Conservation (phyloP, 2,797 vertebrate genomes). For the Sphenodon punctatus region DNA sequence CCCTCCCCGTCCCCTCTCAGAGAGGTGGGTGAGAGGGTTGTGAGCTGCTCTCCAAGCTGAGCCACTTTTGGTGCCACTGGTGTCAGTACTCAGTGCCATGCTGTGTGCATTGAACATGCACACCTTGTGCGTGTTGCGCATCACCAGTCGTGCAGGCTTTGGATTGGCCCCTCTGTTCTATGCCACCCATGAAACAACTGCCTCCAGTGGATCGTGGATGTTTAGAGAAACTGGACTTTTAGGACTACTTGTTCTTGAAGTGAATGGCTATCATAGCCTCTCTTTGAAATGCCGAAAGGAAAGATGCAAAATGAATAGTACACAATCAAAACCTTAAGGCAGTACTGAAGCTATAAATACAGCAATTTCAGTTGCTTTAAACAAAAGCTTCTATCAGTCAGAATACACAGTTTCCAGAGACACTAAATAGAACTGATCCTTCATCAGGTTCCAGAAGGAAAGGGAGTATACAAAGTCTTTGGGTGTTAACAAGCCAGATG, state of each 20-base stretch:
- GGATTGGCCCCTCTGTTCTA: too few species aligned
- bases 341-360: slow-evolving; percentile 23
- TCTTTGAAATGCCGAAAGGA: slow-evolving; percentile 36
- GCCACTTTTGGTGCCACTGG: too few species aligned
- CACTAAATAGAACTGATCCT: background rate
- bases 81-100: too few species aligned
- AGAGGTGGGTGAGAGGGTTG: too few species aligned
- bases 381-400: background rate
- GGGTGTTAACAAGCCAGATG: too few species aligned
- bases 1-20: too few species aligned
- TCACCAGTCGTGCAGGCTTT: too few species aligned
- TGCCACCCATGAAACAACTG: slow-evolving; percentile 55
- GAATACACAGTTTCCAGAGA: background rate
- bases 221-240: slow-evolving; percentile 54
- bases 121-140: too few species aligned
- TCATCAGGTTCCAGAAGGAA: background rate
- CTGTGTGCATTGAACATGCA: too few species aligned
- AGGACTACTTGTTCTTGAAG: slow-evolving; percentile 41
- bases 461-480: background rate
- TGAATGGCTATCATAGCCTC: slow-evolving; percentile 49
- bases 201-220: slow-evolving; percentile 43
- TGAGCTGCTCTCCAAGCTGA: too few species aligned
- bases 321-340: slow-evolving; percentile 37
- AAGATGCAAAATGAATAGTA: slow-evolving; percentile 54
- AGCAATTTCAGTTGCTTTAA: slow-evolving; percentile 5